Conservation (phyloP, 2,888 invertebrate genomes). For the Tortricodes alternella region DNA sequence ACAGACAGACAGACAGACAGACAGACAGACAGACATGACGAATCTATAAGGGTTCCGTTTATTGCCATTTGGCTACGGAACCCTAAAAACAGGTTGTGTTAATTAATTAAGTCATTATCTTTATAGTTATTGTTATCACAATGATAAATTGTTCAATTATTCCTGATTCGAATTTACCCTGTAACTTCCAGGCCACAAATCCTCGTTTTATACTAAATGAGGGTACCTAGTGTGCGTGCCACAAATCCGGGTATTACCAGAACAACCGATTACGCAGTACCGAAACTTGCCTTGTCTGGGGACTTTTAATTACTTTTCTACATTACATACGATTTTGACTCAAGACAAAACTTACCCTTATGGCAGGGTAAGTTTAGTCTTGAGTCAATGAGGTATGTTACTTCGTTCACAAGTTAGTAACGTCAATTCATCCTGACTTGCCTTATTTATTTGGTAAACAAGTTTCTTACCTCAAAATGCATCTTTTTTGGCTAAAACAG, state of each 20-base stretch:
- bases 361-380: not conserved
- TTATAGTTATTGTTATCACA: not conserved
- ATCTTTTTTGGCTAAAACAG: too few species aligned
- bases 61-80: too few species aligned
- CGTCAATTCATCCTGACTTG: too few species aligned
- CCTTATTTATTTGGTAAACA: too few species aligned
- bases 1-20: too few species aligned
- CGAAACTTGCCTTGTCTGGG: not conserved
- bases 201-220: not conserved
- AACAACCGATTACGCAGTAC: not conserved
- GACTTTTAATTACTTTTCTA: not conserved
- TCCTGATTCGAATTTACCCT: not conserved
- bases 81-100: too few species aligned
- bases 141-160: not conserved
- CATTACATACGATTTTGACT: constrained; percentile 2
- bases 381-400: not conserved
- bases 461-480: too few species aligned
- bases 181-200: not conserved
- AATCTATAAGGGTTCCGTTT: too few species aligned
- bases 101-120: too few species aligned
- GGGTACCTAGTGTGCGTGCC: not conserved
- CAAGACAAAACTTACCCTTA: too few species aligned
- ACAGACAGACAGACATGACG: too few species aligned
- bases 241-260: not conserved
- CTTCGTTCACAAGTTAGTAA: not conserved